Conservation (phyloP, 2,888 invertebrate species). For the Ormyrus pomaceus region DNA sequence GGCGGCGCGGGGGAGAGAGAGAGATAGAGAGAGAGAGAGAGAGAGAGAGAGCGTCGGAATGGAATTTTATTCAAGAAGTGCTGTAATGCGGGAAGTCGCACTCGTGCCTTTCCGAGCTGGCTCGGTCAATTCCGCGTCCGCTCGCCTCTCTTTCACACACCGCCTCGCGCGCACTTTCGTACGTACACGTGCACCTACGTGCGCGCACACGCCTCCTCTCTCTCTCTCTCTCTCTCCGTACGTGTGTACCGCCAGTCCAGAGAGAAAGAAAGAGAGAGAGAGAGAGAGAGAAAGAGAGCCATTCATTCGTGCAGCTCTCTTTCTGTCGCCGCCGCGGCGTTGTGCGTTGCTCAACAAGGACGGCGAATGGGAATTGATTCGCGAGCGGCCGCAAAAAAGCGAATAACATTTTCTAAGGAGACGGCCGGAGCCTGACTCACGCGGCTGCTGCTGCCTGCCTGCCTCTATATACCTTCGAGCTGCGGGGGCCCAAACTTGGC, state of each 20-base stretch:
- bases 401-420: too few species aligned
- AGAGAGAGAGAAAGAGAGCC: constrained; percentile 57
- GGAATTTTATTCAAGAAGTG: constrained; percentile 69
- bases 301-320: constrained; percentile 64
- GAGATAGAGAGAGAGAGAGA: constrained; percentile 11
- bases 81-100: constrained; percentile 65
- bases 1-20: background rate
- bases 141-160: background rate
- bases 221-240: too few species aligned
- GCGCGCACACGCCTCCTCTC: background rate
- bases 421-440: too few species aligned
- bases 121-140: constrained; percentile 62
- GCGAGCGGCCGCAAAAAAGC: background rate
- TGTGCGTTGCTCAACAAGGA: constrained; percentile 26
- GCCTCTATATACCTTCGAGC: too few species aligned
- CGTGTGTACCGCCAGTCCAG: too few species aligned
- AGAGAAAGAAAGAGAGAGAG: too few species aligned
- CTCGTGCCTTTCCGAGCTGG: constrained; percentile 61
- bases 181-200: constrained; percentile 16
- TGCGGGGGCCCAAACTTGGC: too few species aligned
- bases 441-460: too few species aligned
- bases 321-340: background rate
- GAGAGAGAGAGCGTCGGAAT: constrained; percentile 24
- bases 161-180: constrained; percentile 1
- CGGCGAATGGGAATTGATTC: constrained; percentile 45